These are phyloP conservation scores for Epistrophe eligans DNA, from an alignment of 2,888 invertebrate genomes.

Conservation along the genomic window DNA sequence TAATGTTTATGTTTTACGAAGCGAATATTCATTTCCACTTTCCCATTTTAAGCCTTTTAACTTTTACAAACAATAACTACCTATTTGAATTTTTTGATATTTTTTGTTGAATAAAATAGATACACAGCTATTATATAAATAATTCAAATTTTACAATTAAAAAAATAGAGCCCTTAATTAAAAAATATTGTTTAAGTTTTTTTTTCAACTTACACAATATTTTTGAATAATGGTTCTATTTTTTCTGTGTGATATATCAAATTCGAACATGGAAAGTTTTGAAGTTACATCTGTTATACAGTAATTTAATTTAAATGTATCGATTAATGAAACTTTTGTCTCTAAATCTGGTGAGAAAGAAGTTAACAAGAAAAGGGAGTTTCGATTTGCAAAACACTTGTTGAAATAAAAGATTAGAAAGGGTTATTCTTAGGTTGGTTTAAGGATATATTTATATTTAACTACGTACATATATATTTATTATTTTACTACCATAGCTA, in stretches of 20 bases:
- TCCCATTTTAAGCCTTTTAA: no score
- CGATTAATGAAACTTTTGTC: slow-evolving; percentile 3
- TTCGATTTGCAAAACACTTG: slow-evolving; percentile 13
- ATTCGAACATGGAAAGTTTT: slow-evolving; percentile 16
- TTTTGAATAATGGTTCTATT: no score
- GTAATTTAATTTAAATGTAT: slow-evolving; percentile 16
- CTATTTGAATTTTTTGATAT: no score
- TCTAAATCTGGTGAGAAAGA: neutral
- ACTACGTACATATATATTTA: no score
- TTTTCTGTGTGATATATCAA: slow-evolving; percentile 13
- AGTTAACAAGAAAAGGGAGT: neutral
- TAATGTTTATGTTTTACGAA: no score
- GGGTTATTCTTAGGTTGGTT: neutral
- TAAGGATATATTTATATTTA: no score
- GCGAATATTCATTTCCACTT: no score
- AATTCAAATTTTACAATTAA: neutral
- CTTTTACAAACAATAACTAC: no score
- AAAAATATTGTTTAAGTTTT: slow-evolving; percentile 2
- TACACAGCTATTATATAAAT: no score
- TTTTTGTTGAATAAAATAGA: no score
- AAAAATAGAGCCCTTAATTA: neutral
- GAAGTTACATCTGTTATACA: slow-evolving; percentile 12
- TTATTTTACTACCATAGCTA: no score
- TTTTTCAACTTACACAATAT: no score
- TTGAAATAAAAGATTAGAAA: neutral